Percentiles rank a stretch among this genome's conserved stretches.
Evolutionary conservation across 2,888 invertebrate species (phyloP).

Genomic region (Stenoptilia bipunctidactyla): DNA sequence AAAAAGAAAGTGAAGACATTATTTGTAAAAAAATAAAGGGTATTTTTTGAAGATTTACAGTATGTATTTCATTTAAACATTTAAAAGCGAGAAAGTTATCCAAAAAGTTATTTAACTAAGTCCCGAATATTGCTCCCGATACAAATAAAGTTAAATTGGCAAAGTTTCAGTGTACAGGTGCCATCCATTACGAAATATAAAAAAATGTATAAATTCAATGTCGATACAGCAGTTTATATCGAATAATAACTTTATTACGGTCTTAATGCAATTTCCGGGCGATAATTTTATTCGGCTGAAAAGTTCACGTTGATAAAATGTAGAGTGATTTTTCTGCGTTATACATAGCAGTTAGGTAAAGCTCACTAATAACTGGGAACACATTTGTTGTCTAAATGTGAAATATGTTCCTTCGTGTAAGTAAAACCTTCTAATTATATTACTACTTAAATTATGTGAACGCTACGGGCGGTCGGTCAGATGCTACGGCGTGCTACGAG

Average conservation of each 20-base stretch:
- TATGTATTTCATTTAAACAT: slow-evolving; percentile 51
- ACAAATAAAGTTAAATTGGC: slow-evolving; percentile 69
- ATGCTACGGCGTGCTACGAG: slow-evolving; percentile 11
- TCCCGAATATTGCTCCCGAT: slow-evolving; percentile 46
- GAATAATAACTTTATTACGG: slow-evolving; percentile 19
- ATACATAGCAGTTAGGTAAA: neutral
- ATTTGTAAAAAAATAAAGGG: no score
- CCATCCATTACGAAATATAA: slow-evolving; percentile 31
- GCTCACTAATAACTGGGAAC: no score
- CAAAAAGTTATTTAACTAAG: slow-evolving; percentile 44
- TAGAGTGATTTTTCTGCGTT: neutral
- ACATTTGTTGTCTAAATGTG: neutral
- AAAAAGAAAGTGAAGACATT: no score
- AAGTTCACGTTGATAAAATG: slow-evolving; percentile 2
- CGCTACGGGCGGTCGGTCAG: slow-evolving; percentile 24
- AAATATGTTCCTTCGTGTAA: slow-evolving; percentile 4
- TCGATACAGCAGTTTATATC: slow-evolving; percentile 24
- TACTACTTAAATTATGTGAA: slow-evolving; percentile 46
- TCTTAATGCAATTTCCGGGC: slow-evolving; percentile 2
- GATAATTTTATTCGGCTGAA: neutral
- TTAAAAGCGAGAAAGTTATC: slow-evolving; percentile 36
- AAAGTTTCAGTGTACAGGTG: slow-evolving; percentile 55
- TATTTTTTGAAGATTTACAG: no score
- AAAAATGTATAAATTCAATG: no score
- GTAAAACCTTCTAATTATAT: slow-evolving; percentile 45